Evolutionary conservation across 2,797 vertebrate species (phyloP).

Genomic region (Eospalax fontanierii): DNA sequence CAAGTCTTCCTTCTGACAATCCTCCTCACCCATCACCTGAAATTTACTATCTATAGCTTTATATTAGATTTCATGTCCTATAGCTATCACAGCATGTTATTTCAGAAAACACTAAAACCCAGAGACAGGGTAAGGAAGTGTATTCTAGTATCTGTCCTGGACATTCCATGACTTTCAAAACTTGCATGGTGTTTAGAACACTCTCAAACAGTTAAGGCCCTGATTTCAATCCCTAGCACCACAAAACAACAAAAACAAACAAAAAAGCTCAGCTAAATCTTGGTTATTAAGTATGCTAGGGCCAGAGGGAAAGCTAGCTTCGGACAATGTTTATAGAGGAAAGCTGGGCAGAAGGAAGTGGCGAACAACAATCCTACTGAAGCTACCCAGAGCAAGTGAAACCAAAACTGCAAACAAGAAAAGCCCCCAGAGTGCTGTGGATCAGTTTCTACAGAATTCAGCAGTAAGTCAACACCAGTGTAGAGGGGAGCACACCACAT

Average conservation of each 20-base stretch:
- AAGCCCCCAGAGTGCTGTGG: not conserved
- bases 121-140: conserved; percentile 11
- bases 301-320: not conserved
- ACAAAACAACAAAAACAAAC: not conserved
- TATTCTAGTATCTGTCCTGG: not conserved
- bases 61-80: not conserved
- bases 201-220: conserved; percentile 50
- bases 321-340: not conserved
- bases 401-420: not conserved
- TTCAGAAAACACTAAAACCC: conserved; percentile 25
- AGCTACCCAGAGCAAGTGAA: not conserved
- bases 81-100: not conserved
- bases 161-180: not conserved
- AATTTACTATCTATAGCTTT: conserved; percentile 1
- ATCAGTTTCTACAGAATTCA: not conserved
- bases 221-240: not conserved
- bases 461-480: not conserved
- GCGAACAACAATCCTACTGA: not conserved
- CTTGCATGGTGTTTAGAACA: not conserved
- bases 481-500: not conserved
- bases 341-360: not conserved
- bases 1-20: conserved; percentile 38
- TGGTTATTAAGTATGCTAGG: not conserved
- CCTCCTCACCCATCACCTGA: no score
- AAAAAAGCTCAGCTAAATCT: not conserved